Percentiles rank a stretch among this genome's conserved stretches.
phyloP scores from a whole-genome alignment of 2,113 vertebrate genomes.

The Erythrocebus patas region DNA sequence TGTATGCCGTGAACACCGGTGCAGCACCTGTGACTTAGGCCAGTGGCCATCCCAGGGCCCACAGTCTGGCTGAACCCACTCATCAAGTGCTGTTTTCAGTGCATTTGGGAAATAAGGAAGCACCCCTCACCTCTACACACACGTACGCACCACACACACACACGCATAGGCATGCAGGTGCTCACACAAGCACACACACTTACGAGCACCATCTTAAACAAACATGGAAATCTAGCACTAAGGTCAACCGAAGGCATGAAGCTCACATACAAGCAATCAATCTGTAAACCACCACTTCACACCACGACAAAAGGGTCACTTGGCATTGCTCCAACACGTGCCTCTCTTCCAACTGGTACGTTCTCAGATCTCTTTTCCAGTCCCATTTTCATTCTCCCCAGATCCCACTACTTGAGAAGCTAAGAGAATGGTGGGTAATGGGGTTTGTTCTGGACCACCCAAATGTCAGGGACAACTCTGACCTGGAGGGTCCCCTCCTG shows the following conservation, averaged over 20 bases:
- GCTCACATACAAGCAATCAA: rapidly evolving
- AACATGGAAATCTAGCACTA: not conserved
- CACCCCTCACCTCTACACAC: not conserved
- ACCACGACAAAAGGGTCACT: not conserved
- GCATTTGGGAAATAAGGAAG: not conserved
- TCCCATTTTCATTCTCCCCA: too few relatives aligned
- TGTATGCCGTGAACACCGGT: rapidly evolving
- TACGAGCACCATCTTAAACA: rapidly evolving
- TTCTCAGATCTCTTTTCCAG: not conserved
- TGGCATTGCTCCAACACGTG: rapidly evolving
- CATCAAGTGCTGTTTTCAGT: not conserved
- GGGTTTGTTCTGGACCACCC: not conserved
- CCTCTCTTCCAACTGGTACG: too few relatives aligned
- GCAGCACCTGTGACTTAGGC: rapidly evolving
- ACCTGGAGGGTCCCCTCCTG: not conserved
- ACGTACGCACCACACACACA: not conserved
- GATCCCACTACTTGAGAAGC: too few relatives aligned
- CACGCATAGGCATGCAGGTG: not conserved
- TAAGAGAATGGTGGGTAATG: rapidly evolving
- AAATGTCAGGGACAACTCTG: too few relatives aligned
- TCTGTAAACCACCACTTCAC: rapidly evolving
- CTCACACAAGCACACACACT: rapidly evolving
- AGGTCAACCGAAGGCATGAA: not conserved
- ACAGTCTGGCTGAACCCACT: rapidly evolving
- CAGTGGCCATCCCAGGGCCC: not conserved